These are phyloP conservation scores for Agapornis canus DNA, from an alignment of 2,797 vertebrate species.

Conservation along the genomic window DNA sequence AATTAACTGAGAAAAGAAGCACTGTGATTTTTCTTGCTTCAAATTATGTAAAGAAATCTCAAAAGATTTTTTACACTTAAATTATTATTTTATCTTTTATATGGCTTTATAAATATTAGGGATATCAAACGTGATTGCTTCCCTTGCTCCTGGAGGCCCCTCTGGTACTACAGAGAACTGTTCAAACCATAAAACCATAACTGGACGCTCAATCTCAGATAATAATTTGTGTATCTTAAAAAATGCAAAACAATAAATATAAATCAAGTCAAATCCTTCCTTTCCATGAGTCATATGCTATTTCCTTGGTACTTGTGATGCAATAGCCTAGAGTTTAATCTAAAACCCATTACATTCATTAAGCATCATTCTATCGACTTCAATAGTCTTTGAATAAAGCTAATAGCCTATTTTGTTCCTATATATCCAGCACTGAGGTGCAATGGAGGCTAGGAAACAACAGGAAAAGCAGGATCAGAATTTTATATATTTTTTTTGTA, in stretches of 20 bases:
- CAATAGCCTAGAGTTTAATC: constrained; percentile 29
- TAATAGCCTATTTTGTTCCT: constrained; percentile 31
- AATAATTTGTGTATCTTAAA: constrained; percentile 6
- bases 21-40: not conserved
- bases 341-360: constrained; percentile 33
- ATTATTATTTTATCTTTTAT: not conserved
- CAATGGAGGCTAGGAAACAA: not conserved
- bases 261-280: constrained; percentile 27
- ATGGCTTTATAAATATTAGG: not conserved
- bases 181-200: not conserved
- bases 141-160: not conserved
- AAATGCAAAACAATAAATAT: constrained; percentile 12
- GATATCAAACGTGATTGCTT: not conserved
- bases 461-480: not conserved
- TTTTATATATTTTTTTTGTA: not conserved
- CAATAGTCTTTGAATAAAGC: constrained; percentile 25
- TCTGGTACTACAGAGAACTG: not conserved
- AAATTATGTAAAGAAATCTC: not conserved
- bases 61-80: not conserved
- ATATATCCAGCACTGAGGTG: not conserved
- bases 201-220: not conserved
- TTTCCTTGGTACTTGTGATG: constrained; percentile 34
- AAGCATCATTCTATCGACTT: constrained; percentile 42
- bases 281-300: constrained; percentile 37
- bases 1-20: not conserved